phyloP scores from a whole-genome alignment of 2,113 vertebrate genomes.

The Cheirogaleus medius region DNA sequence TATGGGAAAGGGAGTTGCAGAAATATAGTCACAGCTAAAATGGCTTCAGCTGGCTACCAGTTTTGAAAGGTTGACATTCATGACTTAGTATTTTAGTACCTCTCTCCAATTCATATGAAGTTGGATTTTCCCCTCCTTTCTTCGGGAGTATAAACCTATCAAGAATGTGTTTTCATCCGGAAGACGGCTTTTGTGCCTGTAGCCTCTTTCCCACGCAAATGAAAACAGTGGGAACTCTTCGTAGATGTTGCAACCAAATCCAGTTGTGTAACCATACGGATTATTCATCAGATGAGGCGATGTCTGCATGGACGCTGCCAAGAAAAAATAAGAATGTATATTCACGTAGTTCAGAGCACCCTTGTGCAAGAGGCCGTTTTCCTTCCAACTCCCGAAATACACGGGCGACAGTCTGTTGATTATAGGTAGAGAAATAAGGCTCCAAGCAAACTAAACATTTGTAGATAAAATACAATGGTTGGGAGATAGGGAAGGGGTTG shows the following conservation, averaged over 20 bases:
- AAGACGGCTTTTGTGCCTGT: not conserved
- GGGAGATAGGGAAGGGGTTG: not conserved
- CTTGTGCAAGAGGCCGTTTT: slow-evolving; percentile 32
- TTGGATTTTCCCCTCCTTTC: not conserved
- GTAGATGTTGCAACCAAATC: slow-evolving; percentile 7
- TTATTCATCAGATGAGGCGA: slow-evolving; percentile 35
- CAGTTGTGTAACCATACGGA: slow-evolving; percentile 11
- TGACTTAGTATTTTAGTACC: not conserved
- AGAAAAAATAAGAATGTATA: slow-evolving; percentile 53
- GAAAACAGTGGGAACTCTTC: not conserved
- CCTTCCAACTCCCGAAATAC: slow-evolving; percentile 27
- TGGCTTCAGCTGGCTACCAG: not conserved
- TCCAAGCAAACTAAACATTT: not conserved
- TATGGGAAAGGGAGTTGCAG: not conserved
- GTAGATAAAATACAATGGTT: slow-evolving; percentile 44
- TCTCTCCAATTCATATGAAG: not conserved
- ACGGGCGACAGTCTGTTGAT: not conserved
- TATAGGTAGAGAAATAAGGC: not conserved
- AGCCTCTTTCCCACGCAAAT: not conserved
- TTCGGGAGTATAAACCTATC: not conserved
- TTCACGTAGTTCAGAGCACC: slow-evolving; percentile 62
- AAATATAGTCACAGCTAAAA: not conserved
- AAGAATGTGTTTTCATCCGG: not conserved
- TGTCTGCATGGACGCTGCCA: slow-evolving; percentile 24
- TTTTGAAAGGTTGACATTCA: not conserved